Conservation (phyloP, 2,888 invertebrate genomes). For the Theodoxus fluviatilis region DNA sequence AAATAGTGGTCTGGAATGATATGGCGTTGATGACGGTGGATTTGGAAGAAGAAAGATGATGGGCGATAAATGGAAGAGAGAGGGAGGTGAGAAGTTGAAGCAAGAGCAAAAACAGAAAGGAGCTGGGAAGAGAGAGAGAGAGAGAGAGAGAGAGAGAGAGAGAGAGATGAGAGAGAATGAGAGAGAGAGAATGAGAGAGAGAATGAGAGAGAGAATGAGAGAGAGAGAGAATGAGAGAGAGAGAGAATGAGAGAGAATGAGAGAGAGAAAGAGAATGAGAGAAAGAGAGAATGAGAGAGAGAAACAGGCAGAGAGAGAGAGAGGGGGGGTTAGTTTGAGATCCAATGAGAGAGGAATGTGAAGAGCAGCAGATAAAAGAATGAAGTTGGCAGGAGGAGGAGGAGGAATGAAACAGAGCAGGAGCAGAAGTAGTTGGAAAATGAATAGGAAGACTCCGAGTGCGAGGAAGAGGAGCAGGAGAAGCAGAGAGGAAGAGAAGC, state of each 20-base stretch:
- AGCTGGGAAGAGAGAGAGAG: background rate
- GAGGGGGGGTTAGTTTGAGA: conserved; percentile 20
- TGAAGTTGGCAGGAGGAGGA: background rate
- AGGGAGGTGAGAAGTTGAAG: background rate
- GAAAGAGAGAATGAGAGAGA: background rate
- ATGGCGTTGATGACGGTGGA: too few relatives aligned
- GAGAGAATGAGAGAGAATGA: conserved; percentile 25
- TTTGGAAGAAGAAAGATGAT: too few relatives aligned
- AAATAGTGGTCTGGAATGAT: too few relatives aligned
- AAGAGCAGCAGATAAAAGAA: background rate
- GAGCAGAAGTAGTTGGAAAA: background rate
- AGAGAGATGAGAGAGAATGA: background rate
- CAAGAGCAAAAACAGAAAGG: background rate
- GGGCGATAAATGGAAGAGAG: too few relatives aligned
- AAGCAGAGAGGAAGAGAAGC: conserved; percentile 2
- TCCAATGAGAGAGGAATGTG: background rate
- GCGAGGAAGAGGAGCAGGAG: background rate
- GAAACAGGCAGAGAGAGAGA: conserved; percentile 14
- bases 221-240: conserved; percentile 28
- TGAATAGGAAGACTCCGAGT: background rate
- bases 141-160: background rate
- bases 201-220: conserved; percentile 26
- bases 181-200: conserved; percentile 17
- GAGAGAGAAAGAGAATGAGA: conserved; percentile 9
- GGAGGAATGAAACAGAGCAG: background rate